Base-by-base conservation (phyloP, 2,888 invertebrate species). In the Prosapia bicincta region DNA sequence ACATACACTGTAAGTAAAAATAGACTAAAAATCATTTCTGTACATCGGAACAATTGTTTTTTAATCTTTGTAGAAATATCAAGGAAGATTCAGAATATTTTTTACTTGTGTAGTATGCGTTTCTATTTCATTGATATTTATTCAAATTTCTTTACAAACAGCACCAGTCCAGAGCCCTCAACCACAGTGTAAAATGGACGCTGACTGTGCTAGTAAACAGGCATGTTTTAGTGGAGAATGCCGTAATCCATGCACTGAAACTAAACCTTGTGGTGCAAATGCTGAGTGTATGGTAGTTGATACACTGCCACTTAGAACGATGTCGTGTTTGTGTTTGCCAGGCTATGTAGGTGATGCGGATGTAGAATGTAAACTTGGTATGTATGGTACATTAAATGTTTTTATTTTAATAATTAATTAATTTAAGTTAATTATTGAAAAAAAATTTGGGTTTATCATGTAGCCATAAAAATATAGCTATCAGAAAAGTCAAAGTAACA, bases 291-390 rank as follows among this genome's bases (percentile, higher is more conserved):
- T 91, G 9, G 96, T 96, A 10, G 91, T 95, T 26, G 93, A 96
- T 82, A 94, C 95, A 0, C 85, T 96, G 79, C 96, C 96, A 6
- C 88, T 95, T 85, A 89, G 96, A 80, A 95, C 95, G 7, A 93
- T 96, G 90, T 91, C 94, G 77, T 96, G 96, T 84, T 91, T 93
- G 83, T 97, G 96, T 83, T 89, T 93, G 78, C 90, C 90, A 77
- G 95, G 95, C 78, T 93, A 90, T 81, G 88, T 92, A 80, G 96
- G 96, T 80, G 95, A 96, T 84, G 95, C 96, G 10, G 93, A 95
- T 81, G 89, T 92, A 78, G 91, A 93, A 84, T 97, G 96, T 84
- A 89, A 88, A 83, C 89, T 88, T 87, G 92, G 96, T 95, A 89
- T 87, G 87, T 80, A 71, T 75, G 28, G 30, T 68, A 30, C 30